Evolutionary conservation across 2,113 vertebrate genomes (phyloP), one percentile per base, ranked within the genome.

Genomic region (Hemibates koningsi): DNA sequence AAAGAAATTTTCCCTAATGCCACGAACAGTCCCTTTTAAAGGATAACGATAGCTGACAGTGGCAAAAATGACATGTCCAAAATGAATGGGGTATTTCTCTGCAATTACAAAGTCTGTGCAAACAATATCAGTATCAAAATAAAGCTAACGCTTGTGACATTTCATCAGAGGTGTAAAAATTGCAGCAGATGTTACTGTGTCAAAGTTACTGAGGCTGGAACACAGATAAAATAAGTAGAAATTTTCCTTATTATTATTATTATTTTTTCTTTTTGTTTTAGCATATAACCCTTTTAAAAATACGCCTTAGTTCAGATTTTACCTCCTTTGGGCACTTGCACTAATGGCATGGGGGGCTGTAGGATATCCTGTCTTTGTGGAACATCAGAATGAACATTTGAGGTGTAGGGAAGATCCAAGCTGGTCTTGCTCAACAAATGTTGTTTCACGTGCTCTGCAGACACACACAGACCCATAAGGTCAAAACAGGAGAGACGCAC

Each of bases 301-400:
- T 6, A 19, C 19, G 16, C 16, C 11, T 63, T 34, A 63, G 59
- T 63, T 19, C 3, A 34, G 59, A 19, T 63, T 24, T 52, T 94
- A 99, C 98, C 98, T 97, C 98, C 98, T 2, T 97, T 99, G 79
- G 97, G 97, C 27, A 97, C 98, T 95, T 99, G 98, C 73, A 98
- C 97, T 94, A 99, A 94, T 63, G 98, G 98, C 88, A 99, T 96
- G 1, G 98, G 97, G 0, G 98, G 98, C 95, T 98, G 98, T 90
- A 99, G 97, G 93, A 98, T 98, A 96, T 97, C 98, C 94, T 99
- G 98, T 93, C 97, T 96, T 96, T 97, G 97, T 94, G 98, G 96
- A 92, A 98, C 97, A 96, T 99, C 98, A n/a, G 98, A 98, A 92
- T 99, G 97, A 94, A 99, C 98, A 93, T 99, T 98, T 97, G 98